Base-by-base conservation (phyloP, 53 echinoderm and acorn worm species). In the Patiria pectinifera region DNA sequence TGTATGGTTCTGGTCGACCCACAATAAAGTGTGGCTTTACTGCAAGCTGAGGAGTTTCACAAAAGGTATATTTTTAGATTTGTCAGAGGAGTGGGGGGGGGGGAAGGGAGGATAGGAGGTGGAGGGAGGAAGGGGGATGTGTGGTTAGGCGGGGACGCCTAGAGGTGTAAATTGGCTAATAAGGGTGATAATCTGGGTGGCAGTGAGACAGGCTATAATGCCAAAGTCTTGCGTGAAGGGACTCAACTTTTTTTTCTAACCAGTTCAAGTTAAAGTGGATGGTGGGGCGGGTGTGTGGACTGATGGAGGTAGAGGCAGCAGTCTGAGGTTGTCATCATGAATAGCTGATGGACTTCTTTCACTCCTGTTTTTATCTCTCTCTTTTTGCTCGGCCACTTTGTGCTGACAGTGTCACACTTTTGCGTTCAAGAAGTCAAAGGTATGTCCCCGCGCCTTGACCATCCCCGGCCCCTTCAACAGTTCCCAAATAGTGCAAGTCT, bases 1-100 rank as follows among this genome's bases (percentile, higher is more conserved):
- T 21, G 45, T 6, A 8, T 53, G 8, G 53, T 53, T 53, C 66
- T 63, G 62, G 69, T 69, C 69, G 43, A 35, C 85, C 45, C 70
- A 44, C 66, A 35, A 69, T 85, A 86, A 71, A 45, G 22, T 12
- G 18, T 21, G 24, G 15, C 66, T 13, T 75, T 11, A 13, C 18
- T 48, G n/a, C 22, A 35, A 23, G 86, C 48, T 71, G 25, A 11
- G 4, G 4, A 14, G 25, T 59, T 59, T 45, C 6, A 45, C 47
- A 45, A 78, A 86, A n/a, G 86, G 53, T 74, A 58, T 87, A 87
- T 87, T 76, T 87, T 59, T 87, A 87, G 87, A 87, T 62, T 58
- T 59, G 35, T 60, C 12, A 25, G 35, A 87, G 10, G 15, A 11
- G 66, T 0, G 15, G 10, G 66, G 66, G 15, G 8, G 53, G 53